These are phyloP conservation scores for Cottus gobio DNA, from an alignment of 2,113 vertebrate genomes.

Conservation along the genomic window DNA sequence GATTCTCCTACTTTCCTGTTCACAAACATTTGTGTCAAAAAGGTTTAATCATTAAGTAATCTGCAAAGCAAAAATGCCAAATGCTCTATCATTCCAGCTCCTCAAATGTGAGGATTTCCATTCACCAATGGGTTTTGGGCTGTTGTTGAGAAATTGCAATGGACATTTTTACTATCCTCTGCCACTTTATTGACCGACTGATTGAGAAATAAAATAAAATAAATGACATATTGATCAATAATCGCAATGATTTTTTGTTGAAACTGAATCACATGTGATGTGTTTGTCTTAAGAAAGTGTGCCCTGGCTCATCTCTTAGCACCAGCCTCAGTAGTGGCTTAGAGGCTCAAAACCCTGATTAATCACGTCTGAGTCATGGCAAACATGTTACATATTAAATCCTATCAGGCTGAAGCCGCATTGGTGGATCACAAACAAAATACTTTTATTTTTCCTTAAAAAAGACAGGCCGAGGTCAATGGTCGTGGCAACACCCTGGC, in stretches of 20 bases:
- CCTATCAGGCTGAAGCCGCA: not conserved
- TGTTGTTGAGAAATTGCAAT: not conserved
- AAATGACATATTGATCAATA: not conserved
- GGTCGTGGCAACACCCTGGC: constrained; percentile 32
- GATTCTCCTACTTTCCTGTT: not conserved
- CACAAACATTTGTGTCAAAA: not conserved
- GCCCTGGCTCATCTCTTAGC: not conserved
- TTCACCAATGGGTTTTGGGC: not conserved
- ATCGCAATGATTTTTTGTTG: not conserved
- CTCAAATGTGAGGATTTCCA: too few relatives aligned
- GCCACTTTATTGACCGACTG: not conserved
- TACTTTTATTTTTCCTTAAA: not conserved
- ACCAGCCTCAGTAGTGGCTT: not conserved
- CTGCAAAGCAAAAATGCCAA: too few relatives aligned
- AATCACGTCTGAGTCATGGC: constrained; percentile 20
- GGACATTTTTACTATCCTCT: not conserved
- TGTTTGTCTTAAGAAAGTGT: not conserved
- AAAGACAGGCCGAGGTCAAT: constrained; percentile 52
- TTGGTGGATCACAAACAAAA: not conserved
- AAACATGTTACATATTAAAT: constrained; percentile 41
- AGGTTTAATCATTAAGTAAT: too few relatives aligned
- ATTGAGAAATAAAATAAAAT: not conserved
- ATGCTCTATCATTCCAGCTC: too few relatives aligned
- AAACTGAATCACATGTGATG: not conserved
- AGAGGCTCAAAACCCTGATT: too few relatives aligned